These are phyloP conservation scores for Nannoperca obscura DNA, from an alignment of 2,797 vertebrate genomes.

Conservation along the genomic window DNA sequence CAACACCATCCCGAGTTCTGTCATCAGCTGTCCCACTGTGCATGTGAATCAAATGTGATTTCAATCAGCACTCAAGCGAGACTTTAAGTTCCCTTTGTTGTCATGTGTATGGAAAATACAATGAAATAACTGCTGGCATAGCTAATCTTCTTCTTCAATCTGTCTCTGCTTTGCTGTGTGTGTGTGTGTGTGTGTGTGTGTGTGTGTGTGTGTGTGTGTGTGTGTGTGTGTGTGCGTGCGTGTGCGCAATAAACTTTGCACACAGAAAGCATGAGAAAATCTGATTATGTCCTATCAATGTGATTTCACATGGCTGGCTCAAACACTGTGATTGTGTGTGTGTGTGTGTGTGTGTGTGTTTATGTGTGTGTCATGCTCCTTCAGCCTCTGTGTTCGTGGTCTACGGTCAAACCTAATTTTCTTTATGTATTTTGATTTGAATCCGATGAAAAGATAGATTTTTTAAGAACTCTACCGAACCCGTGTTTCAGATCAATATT, in stretches of 20 bases:
- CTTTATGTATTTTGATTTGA: constrained; percentile 50
- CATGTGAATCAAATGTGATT: constrained; percentile 49
- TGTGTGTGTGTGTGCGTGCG: neutral
- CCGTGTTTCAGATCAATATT: constrained; percentile 53
- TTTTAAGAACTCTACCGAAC: constrained; percentile 13
- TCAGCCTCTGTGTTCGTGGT: constrained; percentile 29
- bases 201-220: constrained; percentile 3
- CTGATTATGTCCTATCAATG: constrained; percentile 42
- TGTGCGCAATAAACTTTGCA: neutral
- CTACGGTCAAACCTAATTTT: constrained; percentile 48
- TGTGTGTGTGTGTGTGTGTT: neutral
- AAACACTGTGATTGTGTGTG: neutral
- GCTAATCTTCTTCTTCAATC: constrained; percentile 53
- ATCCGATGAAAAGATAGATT: constrained; percentile 27
- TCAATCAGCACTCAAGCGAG: constrained; percentile 41
- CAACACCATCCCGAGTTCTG: constrained; percentile 7
- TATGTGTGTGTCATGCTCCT: constrained; percentile 2
- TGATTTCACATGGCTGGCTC: constrained; percentile 46
- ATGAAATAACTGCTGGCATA: constrained; percentile 38
- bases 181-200: constrained; percentile 12
- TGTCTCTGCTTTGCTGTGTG: constrained; percentile 8
- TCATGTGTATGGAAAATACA: constrained; percentile 41
- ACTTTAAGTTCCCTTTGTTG: constrained; percentile 42
- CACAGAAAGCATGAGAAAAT: constrained; percentile 35
- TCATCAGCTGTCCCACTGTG: constrained; percentile 34